These are phyloP conservation scores for Acyrthosiphon pisum DNA, from an alignment of 1,140 invertebrate genomes.

Conservation along the genomic window DNA sequence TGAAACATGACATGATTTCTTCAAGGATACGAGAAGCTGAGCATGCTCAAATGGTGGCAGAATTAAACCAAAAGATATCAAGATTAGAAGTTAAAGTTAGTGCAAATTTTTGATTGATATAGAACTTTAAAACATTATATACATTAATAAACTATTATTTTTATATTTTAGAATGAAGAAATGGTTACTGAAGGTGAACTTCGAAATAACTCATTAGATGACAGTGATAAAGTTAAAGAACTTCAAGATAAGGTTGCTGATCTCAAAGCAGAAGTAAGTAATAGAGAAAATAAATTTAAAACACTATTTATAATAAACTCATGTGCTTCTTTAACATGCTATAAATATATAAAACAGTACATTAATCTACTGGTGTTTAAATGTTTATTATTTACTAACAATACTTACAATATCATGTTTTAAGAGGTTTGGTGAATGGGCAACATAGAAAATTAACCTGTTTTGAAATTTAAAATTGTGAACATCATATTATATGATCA, in stretches of 20 bases:
- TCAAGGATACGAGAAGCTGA: conserved; percentile 93
- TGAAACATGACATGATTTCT: conserved; percentile 95
- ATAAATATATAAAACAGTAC: background rate
- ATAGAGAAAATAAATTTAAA: conserved; percentile 8
- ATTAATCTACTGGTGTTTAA: background rate
- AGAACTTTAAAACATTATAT: background rate
- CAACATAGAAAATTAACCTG: background rate
- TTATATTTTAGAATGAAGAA: conserved; percentile 81
- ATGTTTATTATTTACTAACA: conserved; percentile 15
- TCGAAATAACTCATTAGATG: conserved; percentile 75
- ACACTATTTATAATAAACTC: background rate
- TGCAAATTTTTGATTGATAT: conserved; percentile 57
- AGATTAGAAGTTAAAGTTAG: conserved; percentile 88
- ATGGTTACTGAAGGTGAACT: conserved; percentile 88
- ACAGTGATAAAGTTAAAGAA: conserved; percentile 83
- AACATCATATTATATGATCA: too few relatives aligned
- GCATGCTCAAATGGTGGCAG: conserved; percentile 91
- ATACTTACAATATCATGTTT: background rate
- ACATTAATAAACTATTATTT: conserved; percentile 52
- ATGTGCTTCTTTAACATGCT: conserved; percentile 10
- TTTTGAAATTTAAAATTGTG: too few relatives aligned
- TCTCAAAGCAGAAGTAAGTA: conserved; percentile 86
- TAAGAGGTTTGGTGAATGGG: background rate
- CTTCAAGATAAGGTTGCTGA: conserved; percentile 90
- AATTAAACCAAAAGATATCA: conserved; percentile 93